Evolutionary conservation across 2,113 vertebrate species (phyloP).

Genomic region (Hassar affinis): DNA sequence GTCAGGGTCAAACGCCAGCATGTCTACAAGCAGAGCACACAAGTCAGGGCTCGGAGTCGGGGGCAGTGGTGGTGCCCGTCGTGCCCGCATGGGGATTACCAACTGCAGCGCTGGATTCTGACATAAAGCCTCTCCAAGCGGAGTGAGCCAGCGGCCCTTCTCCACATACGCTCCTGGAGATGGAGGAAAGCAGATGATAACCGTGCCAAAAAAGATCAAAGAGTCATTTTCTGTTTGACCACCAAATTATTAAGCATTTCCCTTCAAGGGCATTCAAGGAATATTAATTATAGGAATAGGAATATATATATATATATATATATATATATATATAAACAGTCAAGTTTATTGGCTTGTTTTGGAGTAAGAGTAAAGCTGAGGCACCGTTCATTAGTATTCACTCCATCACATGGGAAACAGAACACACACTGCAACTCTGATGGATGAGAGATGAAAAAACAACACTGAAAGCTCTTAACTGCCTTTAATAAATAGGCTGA

Average conservation of each 20-base stretch:
- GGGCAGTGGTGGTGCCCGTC: conserved; percentile 80
- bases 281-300: too few species aligned
- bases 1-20: conserved; percentile 90
- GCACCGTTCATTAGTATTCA: conserved; percentile 33
- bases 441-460: conserved; percentile 26
- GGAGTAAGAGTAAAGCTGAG: background rate
- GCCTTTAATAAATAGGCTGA: conserved; percentile 42
- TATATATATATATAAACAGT: too few species aligned
- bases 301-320: too few species aligned
- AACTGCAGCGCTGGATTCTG: conserved; percentile 92
- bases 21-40: conserved; percentile 88
- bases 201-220: background rate
- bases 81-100: conserved; percentile 89
- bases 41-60: conserved; percentile 75
- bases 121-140: conserved; percentile 91
- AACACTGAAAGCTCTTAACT: conserved; percentile 35
- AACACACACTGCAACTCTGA: conserved; percentile 27
- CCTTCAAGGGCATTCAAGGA: conserved; percentile 43
- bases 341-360: background rate
- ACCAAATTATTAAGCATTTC: conserved; percentile 27
- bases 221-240: background rate
- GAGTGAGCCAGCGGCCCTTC: conserved; percentile 87
- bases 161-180: conserved; percentile 78
- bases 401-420: conserved; percentile 7
- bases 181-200: background rate